phyloP scores from a whole-genome alignment of 2,797 vertebrate genomes.

The Glossophaga mutica region DNA sequence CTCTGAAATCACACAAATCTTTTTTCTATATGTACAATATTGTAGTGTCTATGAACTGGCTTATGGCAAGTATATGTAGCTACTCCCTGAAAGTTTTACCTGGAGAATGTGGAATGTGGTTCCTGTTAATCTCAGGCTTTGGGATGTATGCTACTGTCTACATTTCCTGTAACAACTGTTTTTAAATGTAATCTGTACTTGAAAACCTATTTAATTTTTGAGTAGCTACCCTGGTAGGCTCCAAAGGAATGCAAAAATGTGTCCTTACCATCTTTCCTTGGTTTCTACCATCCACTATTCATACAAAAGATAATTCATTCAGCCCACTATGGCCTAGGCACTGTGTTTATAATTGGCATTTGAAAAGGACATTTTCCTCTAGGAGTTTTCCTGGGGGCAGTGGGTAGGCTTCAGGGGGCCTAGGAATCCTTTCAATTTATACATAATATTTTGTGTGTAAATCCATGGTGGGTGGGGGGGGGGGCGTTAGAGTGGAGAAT shows the following conservation, averaged over 20 bases:
- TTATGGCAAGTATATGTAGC: background rate
- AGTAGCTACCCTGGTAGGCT: background rate
- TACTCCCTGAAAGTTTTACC: background rate
- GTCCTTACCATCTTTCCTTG: background rate
- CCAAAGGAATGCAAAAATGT: background rate
- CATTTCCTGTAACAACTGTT: conserved; percentile 13
- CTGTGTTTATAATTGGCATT: background rate
- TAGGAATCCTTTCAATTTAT: background rate
- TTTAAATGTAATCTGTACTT: background rate
- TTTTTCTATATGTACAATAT: background rate
- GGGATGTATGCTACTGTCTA: background rate
- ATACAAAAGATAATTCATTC: background rate
- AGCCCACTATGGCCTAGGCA: background rate
- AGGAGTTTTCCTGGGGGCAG: background rate
- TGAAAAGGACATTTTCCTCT: background rate
- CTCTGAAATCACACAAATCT: conserved; percentile 26
- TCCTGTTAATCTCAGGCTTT: conserved; percentile 20
- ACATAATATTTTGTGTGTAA: background rate
- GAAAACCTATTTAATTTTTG: conserved; percentile 16
- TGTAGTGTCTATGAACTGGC: background rate
- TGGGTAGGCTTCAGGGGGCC: background rate
- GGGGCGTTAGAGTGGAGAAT: background rate
- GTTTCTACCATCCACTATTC: background rate
- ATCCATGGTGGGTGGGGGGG: too few species aligned
- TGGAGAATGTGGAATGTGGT: background rate